Percentiles rank a stretch among this genome's conserved stretches.
phyloP scores from a whole-genome alignment of 2,888 invertebrate genomes.

The Eupsilia transversa region DNA sequence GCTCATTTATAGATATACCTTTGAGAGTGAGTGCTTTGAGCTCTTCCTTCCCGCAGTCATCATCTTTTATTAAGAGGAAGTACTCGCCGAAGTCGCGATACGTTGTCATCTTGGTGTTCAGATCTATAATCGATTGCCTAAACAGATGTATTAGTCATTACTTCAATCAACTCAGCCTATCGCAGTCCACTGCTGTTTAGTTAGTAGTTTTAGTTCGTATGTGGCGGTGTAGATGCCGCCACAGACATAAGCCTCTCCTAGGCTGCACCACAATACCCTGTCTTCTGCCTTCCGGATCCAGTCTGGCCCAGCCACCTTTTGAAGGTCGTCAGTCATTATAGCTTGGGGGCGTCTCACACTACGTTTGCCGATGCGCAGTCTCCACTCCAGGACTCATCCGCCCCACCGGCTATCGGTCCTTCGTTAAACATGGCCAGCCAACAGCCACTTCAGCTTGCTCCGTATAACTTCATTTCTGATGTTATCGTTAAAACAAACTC shows the following conservation, averaged over 20 bases:
- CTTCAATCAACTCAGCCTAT: neutral
- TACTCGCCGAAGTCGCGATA: constrained; percentile 80
- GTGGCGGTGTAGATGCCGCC: too few species aligned
- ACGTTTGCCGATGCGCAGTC: neutral
- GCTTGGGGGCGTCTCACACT: neutral
- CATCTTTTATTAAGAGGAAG: constrained; percentile 75
- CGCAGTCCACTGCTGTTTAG: neutral
- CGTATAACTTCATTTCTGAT: neutral
- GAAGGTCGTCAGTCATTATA: too few species aligned
- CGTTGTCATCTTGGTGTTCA: constrained; percentile 69
- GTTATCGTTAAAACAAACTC: neutral
- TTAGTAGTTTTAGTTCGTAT: too few species aligned
- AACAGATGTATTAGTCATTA: constrained; percentile 16
- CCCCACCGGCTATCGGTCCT: neutral
- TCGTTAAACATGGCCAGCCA: neutral
- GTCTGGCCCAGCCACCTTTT: too few species aligned
- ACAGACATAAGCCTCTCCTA: too few species aligned
- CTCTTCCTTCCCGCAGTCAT: constrained; percentile 78
- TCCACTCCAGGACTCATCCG: neutral
- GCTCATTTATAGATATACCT: constrained; percentile 47
- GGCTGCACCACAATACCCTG: neutral
- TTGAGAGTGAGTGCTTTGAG: constrained; percentile 72
- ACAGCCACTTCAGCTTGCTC: too few species aligned
- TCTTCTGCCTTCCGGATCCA: neutral
- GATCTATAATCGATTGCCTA: constrained; percentile 73